Evolutionary conservation across 2,888 invertebrate species (phyloP).

Genomic region (Microctonus aethiopoides): DNA sequence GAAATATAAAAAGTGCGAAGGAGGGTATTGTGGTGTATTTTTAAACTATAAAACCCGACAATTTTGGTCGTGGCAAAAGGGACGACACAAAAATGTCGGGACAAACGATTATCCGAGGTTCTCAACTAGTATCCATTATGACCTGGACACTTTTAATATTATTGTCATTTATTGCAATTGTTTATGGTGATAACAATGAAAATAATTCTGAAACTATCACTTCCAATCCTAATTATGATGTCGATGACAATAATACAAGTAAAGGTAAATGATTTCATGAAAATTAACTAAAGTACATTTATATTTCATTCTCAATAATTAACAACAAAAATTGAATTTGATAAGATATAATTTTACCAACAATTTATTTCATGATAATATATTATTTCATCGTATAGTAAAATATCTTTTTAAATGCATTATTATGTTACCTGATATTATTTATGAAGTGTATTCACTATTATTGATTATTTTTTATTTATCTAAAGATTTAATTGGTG

Average conservation of each 20-base stretch:
- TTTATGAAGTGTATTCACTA: too few species aligned
- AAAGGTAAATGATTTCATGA: constrained; percentile 15
- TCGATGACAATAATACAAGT: constrained; percentile 16
- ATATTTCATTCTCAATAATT: too few species aligned
- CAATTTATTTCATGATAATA: too few species aligned
- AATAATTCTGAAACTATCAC: neutral
- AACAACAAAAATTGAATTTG: too few species aligned
- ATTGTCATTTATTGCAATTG: constrained; percentile 18
- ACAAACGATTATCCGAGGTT: constrained; percentile 50
- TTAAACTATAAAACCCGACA: neutral
- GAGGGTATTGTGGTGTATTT: neutral
- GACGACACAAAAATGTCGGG: constrained; percentile 52
- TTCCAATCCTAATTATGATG: neutral
- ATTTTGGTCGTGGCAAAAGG: neutral
- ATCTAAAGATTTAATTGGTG: too few species aligned
- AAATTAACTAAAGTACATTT: too few species aligned
- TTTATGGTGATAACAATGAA: constrained; percentile 15
- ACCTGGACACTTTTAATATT: constrained; percentile 10
- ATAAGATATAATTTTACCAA: too few species aligned
- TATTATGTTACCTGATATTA: too few species aligned
- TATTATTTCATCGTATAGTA: too few species aligned
- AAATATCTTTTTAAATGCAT: too few species aligned
- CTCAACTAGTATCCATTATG: constrained; percentile 35
- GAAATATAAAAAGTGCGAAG: neutral
- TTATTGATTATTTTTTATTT: too few species aligned